A percentile compares a stretch with the other conserved stretches of the same genome.
Evolutionary conservation across 2,113 vertebrate genomes (phyloP).

Genomic region (Nannobrachium achirus): DNA sequence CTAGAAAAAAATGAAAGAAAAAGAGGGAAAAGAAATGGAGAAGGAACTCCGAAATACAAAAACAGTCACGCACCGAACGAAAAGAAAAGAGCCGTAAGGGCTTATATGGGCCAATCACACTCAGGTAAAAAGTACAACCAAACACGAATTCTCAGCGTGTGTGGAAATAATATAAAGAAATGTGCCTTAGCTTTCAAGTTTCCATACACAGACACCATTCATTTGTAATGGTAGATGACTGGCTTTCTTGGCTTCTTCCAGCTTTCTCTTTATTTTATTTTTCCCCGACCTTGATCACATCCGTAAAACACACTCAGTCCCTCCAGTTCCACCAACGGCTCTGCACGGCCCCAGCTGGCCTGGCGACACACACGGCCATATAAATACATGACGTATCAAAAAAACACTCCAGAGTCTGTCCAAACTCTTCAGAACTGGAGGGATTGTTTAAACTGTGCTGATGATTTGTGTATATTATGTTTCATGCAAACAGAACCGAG

Average conservation of each 20-base stretch:
- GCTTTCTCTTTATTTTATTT: neutral
- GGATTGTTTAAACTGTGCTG: slow-evolving; percentile 38
- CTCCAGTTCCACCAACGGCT: neutral
- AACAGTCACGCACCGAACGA: too few relatives aligned
- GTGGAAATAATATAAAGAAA: too few relatives aligned
- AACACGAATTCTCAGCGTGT: neutral
- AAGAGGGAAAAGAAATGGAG: neutral
- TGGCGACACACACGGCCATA: slow-evolving; percentile 14
- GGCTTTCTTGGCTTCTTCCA: neutral
- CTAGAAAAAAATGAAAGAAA: too few relatives aligned
- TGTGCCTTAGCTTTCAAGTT: neutral
- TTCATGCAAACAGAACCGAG: slow-evolving; percentile 43
- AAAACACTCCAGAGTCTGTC: slow-evolving; percentile 7
- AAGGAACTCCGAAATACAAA: neutral
- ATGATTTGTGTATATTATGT: slow-evolving; percentile 55
- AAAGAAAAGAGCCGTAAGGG: neutral
- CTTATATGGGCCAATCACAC: too few relatives aligned
- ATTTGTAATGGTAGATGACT: neutral
- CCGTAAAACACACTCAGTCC: neutral
- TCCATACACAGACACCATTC: neutral
- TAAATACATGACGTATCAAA: slow-evolving; percentile 11
- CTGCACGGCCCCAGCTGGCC: slow-evolving; percentile 18
- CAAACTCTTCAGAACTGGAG: neutral
- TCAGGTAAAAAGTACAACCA: too few relatives aligned
- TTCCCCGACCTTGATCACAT: slow-evolving; percentile 10